Conservation (phyloP, 2,888 invertebrate genomes). For the Parapristionchus giblindavisi region DNA sequence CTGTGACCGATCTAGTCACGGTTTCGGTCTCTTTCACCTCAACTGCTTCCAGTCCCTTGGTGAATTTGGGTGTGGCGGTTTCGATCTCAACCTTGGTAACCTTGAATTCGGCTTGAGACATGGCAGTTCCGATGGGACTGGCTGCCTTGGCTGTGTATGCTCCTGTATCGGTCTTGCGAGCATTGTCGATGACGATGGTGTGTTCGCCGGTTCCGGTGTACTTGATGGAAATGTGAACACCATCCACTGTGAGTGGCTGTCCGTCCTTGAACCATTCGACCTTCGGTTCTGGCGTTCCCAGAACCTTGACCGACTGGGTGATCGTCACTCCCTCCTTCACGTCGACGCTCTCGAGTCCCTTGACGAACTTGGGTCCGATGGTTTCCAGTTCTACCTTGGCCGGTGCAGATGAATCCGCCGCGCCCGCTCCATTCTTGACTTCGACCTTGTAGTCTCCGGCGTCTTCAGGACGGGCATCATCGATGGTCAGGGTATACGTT, state of each 20-base stretch:
- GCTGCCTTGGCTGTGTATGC: conserved; percentile 52
- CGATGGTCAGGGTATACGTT: conserved; percentile 49
- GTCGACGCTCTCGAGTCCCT: conserved; percentile 76
- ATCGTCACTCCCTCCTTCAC: conserved; percentile 86
- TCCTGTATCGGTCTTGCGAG: conserved; percentile 49
- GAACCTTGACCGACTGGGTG: conserved; percentile 84
- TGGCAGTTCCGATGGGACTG: conserved; percentile 54
- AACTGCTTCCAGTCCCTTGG: conserved; percentile 42
- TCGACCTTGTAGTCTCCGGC: conserved; percentile 55
- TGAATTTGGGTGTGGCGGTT: conserved; percentile 45
- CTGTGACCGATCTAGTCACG: conserved; percentile 76
- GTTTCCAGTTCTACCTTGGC: conserved; percentile 43
- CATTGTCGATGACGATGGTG: conserved; percentile 51
- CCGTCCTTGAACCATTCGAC: conserved; percentile 91
- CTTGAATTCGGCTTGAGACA: conserved; percentile 47
- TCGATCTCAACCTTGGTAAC: conserved; percentile 44
- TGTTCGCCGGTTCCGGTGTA: conserved; percentile 75
- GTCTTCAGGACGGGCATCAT: conserved; percentile 48
- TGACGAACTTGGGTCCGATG: conserved; percentile 74
- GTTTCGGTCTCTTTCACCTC: conserved; percentile 50
- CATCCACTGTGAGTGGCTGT: conserved; percentile 56
- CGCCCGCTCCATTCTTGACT: conserved; percentile 53
- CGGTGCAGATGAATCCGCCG: conserved; percentile 49
- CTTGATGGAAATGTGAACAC: conserved; percentile 72
- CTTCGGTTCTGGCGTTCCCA: conserved; percentile 75